phyloP scores from a whole-genome alignment of 2,113 vertebrate species.

The Pteropus alecto region DNA sequence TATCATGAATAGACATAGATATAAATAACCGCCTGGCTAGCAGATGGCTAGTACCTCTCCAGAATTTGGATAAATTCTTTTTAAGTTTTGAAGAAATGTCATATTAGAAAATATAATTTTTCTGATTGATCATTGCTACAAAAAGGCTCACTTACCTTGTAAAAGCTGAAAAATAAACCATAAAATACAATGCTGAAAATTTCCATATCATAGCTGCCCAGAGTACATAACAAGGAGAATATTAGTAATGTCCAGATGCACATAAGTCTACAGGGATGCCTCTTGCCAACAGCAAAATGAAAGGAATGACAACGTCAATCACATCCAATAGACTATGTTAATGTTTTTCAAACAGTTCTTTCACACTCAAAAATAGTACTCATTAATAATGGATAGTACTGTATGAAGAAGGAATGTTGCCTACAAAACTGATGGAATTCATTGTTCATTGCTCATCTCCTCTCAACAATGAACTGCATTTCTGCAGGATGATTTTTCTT shows the following conservation, averaged over 20 bases:
- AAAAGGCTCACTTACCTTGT: conserved; percentile 39
- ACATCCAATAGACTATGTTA: conserved; percentile 87
- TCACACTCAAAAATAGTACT: conserved; percentile 85
- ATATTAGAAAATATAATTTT: conserved; percentile 63
- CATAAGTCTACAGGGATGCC: conserved; percentile 85
- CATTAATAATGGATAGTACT: conserved; percentile 89
- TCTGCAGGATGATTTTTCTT: conserved; percentile 82
- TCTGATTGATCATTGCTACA: conserved; percentile 70
- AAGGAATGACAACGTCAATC: conserved; percentile 88
- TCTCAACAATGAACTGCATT: conserved; percentile 78
- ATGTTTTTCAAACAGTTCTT: conserved; percentile 90
- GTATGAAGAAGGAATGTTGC: conserved; percentile 80
- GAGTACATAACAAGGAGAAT: conserved; percentile 84
- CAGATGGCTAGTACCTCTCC: conserved; percentile 35
- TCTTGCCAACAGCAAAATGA: conserved; percentile 86
- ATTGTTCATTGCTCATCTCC: conserved; percentile 76
- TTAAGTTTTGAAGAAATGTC: conserved; percentile 55
- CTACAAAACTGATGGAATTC: conserved; percentile 83
- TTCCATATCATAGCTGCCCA: conserved; percentile 86
- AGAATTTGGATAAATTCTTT: conserved; percentile 49
- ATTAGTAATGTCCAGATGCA: conserved; percentile 89
- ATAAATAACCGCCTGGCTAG: conserved; percentile 5
- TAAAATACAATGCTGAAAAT: conserved; percentile 75
- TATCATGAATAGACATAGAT: neutral
- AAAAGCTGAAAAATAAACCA: conserved; percentile 74